Evolutionary conservation across 2,888 invertebrate species (phyloP).

Genomic region (Biston stratarius): DNA sequence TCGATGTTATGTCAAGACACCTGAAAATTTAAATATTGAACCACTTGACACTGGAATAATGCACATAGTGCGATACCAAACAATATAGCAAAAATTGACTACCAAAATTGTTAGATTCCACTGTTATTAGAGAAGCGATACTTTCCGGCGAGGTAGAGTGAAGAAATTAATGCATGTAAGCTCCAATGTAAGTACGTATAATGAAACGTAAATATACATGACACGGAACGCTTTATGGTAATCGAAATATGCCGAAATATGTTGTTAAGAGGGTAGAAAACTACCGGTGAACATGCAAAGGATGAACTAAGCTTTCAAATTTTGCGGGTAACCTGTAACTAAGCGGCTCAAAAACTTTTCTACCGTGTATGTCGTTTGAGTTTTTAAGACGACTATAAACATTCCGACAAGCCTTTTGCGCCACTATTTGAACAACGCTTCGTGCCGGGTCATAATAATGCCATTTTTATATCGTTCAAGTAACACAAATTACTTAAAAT

Average conservation of each 20-base stretch:
- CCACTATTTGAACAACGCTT: slow-evolving; percentile 66
- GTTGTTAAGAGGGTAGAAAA: slow-evolving; percentile 84
- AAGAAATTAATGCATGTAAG: slow-evolving; percentile 74
- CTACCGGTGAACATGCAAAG: slow-evolving; percentile 83
- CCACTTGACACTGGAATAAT: too few relatives aligned
- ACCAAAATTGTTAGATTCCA: slow-evolving; percentile 30
- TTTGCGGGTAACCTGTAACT: slow-evolving; percentile 76
- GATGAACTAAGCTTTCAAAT: slow-evolving; percentile 83
- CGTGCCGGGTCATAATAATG: slow-evolving; percentile 69
- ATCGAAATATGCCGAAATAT: slow-evolving; percentile 86
- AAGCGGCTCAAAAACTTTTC: slow-evolving; percentile 73
- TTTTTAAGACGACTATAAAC: slow-evolving; percentile 78
- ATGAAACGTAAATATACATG: slow-evolving; percentile 80
- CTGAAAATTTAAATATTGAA: too few relatives aligned
- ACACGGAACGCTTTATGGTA: slow-evolving; percentile 85
- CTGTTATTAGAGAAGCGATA: slow-evolving; percentile 40
- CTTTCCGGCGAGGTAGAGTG: slow-evolving; percentile 51
- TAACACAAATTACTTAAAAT: slow-evolving; percentile 64
- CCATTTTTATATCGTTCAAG: slow-evolving; percentile 69
- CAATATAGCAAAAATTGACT: not conserved
- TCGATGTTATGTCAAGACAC: too few relatives aligned
- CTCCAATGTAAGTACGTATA: slow-evolving; percentile 65
- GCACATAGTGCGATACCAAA: too few relatives aligned
- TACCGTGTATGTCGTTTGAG: slow-evolving; percentile 72
- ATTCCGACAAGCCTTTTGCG: slow-evolving; percentile 72